Percentiles rank a stretch among this genome's conserved stretches.
These are phyloP conservation scores for Myotis davidii DNA, from an alignment of 2,113 vertebrate species.

Conservation along the genomic window DNA sequence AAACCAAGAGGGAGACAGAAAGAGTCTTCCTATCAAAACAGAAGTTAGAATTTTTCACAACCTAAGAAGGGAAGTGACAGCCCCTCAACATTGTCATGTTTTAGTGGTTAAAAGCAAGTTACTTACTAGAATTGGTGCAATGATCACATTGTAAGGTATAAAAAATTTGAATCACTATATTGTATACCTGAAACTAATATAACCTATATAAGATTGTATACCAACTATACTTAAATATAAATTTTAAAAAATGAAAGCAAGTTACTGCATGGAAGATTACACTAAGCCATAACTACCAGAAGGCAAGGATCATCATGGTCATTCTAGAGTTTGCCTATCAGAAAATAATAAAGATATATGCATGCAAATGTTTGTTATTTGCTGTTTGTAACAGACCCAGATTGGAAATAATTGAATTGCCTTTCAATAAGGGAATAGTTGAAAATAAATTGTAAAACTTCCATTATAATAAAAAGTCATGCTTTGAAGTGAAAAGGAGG, in stretches of 20 bases:
- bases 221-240: not conserved
- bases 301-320: accelerated
- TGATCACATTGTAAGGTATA: not conserved
- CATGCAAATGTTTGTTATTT: not conserved
- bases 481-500: not conserved
- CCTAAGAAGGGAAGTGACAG: not conserved
- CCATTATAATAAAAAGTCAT: not conserved
- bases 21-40: not conserved
- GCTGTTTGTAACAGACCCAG: not conserved
- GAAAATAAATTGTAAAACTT: not conserved
- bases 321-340: not conserved
- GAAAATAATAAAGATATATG: not conserved
- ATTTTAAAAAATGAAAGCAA: not conserved
- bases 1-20: not conserved
- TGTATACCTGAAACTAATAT: not conserved
- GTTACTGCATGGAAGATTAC: not conserved
- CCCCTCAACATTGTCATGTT: not conserved
- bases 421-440: not conserved
- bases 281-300: too few species aligned
- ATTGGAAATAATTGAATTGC: not conserved
- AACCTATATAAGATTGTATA: not conserved
- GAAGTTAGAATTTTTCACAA: not conserved
- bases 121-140: not conserved
- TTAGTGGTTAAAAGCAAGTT: not conserved
- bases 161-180: not conserved